These are phyloP conservation scores for Phrynocephalus versicolor DNA, from an alignment of 2,113 vertebrate species.

Conservation along the genomic window DNA sequence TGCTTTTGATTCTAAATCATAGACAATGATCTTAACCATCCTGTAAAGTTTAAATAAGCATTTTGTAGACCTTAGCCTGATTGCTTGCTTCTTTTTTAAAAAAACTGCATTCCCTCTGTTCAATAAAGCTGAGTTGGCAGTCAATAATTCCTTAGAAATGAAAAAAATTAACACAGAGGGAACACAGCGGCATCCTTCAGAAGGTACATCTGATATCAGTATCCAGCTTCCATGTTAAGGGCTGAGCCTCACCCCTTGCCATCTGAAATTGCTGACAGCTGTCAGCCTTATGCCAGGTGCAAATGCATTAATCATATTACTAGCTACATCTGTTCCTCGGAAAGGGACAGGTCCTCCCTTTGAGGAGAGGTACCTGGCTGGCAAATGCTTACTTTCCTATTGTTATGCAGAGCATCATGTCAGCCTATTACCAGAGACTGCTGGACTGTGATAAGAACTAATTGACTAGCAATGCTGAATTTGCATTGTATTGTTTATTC, in stretches of 20 bases:
- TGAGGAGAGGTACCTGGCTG: constrained; percentile 55
- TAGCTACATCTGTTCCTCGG: constrained; percentile 62
- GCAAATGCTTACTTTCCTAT: constrained; percentile 35
- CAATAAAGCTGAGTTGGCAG: constrained; percentile 41
- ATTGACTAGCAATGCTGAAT: constrained; percentile 51
- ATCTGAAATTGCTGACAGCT: constrained; percentile 61
- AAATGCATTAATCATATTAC: constrained; percentile 57
- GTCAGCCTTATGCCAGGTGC: constrained; percentile 25
- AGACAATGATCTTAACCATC: constrained; percentile 5
- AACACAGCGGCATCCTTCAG: constrained; percentile 22
- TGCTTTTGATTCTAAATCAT: constrained; percentile 63
- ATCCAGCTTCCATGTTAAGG: constrained; percentile 16
- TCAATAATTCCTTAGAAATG: constrained; percentile 31
- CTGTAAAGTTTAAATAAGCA: constrained; percentile 58
- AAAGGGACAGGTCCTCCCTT: constrained; percentile 22
- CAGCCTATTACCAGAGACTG: constrained; percentile 31
- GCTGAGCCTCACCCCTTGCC: constrained; percentile 30
- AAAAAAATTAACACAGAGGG: constrained; percentile 18
- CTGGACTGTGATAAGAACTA: constrained; percentile 44
- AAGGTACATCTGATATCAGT: neutral
- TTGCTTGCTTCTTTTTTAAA: constrained; percentile 16
- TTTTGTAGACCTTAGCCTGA: constrained; percentile 36
- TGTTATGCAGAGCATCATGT: constrained; percentile 38
- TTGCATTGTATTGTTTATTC: constrained; percentile 53
- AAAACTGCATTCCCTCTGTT: constrained; percentile 37